Evolutionary conservation across 1,140 invertebrate species (phyloP), one percentile per base, ranked within the genome.

Genomic region (Lepidurus couesii): DNA sequence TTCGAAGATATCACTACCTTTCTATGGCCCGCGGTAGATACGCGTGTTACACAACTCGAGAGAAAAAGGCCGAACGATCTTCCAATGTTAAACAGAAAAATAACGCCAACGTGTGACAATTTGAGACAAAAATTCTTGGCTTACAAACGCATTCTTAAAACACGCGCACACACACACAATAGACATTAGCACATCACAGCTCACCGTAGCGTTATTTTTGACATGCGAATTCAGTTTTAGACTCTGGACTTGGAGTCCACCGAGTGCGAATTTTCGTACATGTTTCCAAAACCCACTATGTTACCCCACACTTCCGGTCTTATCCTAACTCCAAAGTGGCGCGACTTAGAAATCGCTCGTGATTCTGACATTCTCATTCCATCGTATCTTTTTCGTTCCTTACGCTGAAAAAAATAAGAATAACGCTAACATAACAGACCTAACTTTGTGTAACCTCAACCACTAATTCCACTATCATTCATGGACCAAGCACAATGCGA

Each of bases 191-290:
- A 65, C 53, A 65, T 65, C 53, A 65, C 53, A 65, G 53, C 53
- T 65, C 53, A 65, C 53, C 53, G 53, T 65, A 65, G 53, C 53
- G 53, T 65, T 65, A 65, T 65, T 65, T 65, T 65, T 65, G 53
- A 65, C 53, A 65, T 65, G 53, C 53, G 53, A 65, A 65, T 65
- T 65, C 53, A 13, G 21, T 65, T 65, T 65, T 65, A 65, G 53
- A 65, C 53, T 65, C 53, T 21, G 53, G 53, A 65, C 53, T 65
- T 65, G 53, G 6, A 65, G 53, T 21, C 53, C 53, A 65, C 53
- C 34, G 53, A 65, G 53, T 65, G 53, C 53, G 21, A 65, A 65
- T 65, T 65, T 47, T 65, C 53, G 21, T 65, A 65, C 53, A 16
- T 65, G 53, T 65, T 65, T 65, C 13, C 53, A 9, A 65, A 65